These are phyloP conservation scores for Araneus ventricosus DNA, from an alignment of 1,140 invertebrate species.

Conservation along the genomic window DNA sequence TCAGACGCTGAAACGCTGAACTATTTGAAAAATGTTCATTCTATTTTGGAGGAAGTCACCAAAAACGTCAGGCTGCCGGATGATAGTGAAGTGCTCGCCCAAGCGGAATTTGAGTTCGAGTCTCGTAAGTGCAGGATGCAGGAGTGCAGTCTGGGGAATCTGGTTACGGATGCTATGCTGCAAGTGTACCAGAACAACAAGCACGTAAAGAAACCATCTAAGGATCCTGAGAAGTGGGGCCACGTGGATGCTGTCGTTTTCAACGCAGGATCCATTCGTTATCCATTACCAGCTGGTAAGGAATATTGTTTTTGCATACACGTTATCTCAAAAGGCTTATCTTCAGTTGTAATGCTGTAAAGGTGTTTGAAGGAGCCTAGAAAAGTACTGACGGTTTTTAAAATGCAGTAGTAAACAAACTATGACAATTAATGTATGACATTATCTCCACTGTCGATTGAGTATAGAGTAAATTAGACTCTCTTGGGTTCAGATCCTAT, in stretches of 20 bases:
- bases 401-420: no score
- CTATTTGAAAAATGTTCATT: not conserved
- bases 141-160: slow-evolving; percentile 56
- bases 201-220: not conserved
- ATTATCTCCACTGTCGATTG: no score
- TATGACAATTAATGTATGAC: no score
- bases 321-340: no score
- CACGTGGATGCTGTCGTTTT: slow-evolving; percentile 49
- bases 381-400: no score
- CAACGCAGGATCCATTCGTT: slow-evolving; percentile 9
- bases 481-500: no score
- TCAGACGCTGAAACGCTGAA: not conserved
- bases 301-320: not conserved
- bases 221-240: not conserved
- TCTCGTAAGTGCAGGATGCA: slow-evolving; percentile 13
- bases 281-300: slow-evolving; percentile 33
- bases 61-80: not conserved
- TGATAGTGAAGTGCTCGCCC: not conserved
- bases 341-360: not conserved
- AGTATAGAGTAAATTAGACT: no score
- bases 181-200: not conserved
- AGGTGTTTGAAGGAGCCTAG: no score
- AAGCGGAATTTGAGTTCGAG: not conserved
- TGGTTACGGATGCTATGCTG: slow-evolving; percentile 57
- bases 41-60: not conserved